phyloP scores from a whole-genome alignment of 1,140 invertebrate species.

The Anoplolepis gracilipes region DNA sequence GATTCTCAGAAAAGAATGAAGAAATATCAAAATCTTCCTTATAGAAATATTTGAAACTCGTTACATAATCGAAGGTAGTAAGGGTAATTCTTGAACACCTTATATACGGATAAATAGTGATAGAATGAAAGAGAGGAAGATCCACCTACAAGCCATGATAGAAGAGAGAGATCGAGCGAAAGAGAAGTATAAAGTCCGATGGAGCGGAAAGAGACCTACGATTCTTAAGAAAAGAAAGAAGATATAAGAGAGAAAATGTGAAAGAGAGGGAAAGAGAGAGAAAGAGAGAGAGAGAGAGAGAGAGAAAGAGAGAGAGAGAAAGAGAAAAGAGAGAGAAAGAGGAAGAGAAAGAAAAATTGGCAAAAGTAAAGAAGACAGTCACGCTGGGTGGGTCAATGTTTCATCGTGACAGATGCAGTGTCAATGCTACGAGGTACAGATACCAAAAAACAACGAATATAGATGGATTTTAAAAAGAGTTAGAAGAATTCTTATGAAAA shows the following conservation, averaged over 20 bases:
- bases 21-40: too few relatives aligned
- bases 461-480: neutral
- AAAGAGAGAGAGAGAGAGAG: neutral
- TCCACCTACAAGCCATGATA: constrained; percentile 3
- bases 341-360: neutral
- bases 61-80: neutral
- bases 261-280: neutral
- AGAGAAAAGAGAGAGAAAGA: constrained; percentile 34
- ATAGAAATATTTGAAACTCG: neutral
- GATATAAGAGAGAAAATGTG: constrained; percentile 48
- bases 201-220: constrained; percentile 20
- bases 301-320: neutral
- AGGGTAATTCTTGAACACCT: constrained; percentile 5
- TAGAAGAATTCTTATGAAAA: neutral
- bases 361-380: constrained; percentile 21
- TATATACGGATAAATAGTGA: constrained; percentile 26
- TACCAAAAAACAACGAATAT: neutral
- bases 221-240: neutral
- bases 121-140: constrained; percentile 44
- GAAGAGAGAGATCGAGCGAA: neutral
- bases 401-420: constrained; percentile 22
- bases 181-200: constrained; percentile 49
- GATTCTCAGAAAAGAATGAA: neutral
- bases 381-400: constrained; percentile 35
- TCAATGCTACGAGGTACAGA: constrained; percentile 4